Evolutionary conservation across 2,113 vertebrate species (phyloP).

Genomic region (Erythrocebus patas): DNA sequence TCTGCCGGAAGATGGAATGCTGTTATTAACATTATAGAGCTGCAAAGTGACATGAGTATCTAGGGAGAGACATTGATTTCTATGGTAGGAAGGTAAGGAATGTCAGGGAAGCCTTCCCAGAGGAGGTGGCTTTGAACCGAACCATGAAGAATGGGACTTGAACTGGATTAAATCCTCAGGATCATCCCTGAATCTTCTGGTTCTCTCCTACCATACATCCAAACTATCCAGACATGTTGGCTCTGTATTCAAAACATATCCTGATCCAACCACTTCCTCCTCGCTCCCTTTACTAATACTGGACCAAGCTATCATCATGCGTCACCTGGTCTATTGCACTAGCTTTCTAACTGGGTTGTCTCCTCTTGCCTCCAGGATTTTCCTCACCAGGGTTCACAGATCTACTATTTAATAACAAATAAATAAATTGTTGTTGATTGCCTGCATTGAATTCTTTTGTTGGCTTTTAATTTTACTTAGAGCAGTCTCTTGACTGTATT

Average conservation of each 20-base stretch:
- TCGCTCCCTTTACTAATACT: constrained; percentile 2
- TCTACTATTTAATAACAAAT: constrained; percentile 45
- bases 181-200: not conserved
- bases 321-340: not conserved
- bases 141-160: not conserved
- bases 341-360: constrained; percentile 27
- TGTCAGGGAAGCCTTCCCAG: not conserved
- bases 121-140: constrained; percentile 13
- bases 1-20: not conserved
- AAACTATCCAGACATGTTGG: not conserved
- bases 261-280: not conserved
- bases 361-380: not conserved
- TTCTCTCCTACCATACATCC: not conserved
- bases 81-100: not conserved
- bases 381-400: constrained; percentile 35
- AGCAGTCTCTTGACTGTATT: not conserved
- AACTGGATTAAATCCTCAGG: not conserved
- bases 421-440: constrained; percentile 13
- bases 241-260: constrained; percentile 23
- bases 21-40: not conserved
- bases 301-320: not conserved
- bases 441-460: constrained; percentile 25
- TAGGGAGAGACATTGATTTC: not conserved
- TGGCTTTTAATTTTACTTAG: constrained; percentile 47
- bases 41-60: not conserved